A percentile compares a stretch with the other conserved stretches of the same genome.
These are phyloP conservation scores for Polia nebulosa DNA, from an alignment of 2,888 invertebrate species.

Conservation along the genomic window DNA sequence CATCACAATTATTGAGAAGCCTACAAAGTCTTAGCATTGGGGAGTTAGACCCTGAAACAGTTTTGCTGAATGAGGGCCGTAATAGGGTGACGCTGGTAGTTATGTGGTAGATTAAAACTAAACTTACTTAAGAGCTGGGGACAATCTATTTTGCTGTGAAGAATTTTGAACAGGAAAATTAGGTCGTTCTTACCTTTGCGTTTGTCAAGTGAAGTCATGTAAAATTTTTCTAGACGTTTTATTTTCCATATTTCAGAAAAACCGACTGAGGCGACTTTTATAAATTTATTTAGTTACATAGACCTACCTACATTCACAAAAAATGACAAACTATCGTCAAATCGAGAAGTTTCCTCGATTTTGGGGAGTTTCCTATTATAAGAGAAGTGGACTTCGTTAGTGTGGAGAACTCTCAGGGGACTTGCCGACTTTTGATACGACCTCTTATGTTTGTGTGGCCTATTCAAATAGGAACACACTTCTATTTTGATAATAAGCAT, in stretches of 20 bases:
- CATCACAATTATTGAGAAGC: too few relatives aligned
- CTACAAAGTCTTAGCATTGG: too few relatives aligned
- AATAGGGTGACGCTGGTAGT: too few relatives aligned
- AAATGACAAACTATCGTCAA: neutral
- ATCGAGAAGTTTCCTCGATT: slow-evolving; percentile 11
- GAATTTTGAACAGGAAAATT: neutral
- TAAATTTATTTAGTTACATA: neutral
- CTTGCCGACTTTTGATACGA: neutral
- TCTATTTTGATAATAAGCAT: neutral
- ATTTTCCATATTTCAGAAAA: neutral
- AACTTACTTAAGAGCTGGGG: too few relatives aligned
- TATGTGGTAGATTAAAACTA: too few relatives aligned
- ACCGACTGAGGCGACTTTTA: neutral
- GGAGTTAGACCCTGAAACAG: too few relatives aligned
- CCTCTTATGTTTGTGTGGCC: neutral
- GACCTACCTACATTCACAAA: neutral
- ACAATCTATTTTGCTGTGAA: neutral
- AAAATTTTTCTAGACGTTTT: neutral
- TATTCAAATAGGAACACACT: slow-evolving; percentile 1
- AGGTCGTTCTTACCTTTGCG: neutral
- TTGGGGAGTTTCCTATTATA: slow-evolving; percentile 6
- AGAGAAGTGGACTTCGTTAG: slow-evolving; percentile 23
- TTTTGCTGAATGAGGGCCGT: too few relatives aligned
- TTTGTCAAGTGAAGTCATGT: neutral
- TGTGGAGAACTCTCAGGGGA: slow-evolving; percentile 24